phyloP scores from a whole-genome alignment of 2,113 vertebrate species.

The Spizaetus ornatus region DNA sequence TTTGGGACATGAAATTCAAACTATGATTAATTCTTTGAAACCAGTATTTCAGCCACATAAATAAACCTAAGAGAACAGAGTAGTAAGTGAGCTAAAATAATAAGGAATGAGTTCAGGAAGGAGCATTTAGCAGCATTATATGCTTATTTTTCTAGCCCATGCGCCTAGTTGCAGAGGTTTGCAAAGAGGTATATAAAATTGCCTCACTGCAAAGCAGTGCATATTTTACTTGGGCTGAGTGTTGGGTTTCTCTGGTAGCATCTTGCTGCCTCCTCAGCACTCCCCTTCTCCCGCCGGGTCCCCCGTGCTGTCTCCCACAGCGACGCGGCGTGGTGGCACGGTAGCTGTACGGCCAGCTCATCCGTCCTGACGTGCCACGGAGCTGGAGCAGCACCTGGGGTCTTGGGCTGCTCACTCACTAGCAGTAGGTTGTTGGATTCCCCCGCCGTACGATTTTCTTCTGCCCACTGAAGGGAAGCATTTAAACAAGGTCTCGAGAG shows the following conservation, averaged over 20 bases:
- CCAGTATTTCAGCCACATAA: neutral
- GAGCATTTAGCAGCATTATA: neutral
- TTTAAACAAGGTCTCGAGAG: neutral
- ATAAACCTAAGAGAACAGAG: neutral
- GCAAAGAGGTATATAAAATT: neutral
- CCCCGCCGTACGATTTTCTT: neutral
- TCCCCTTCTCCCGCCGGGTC: neutral
- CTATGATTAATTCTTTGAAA: neutral
- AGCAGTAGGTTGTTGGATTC: neutral
- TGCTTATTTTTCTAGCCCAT: neutral
- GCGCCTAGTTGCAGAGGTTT: neutral
- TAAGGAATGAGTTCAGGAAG: neutral
- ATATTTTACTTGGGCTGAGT: neutral
- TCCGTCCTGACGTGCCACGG: neutral
- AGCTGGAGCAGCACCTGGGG: neutral
- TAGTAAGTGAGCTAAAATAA: neutral
- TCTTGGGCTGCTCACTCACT: neutral
- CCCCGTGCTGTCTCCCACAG: neutral
- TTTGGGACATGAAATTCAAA: neutral
- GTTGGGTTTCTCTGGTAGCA: neutral
- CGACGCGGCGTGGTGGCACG: rapidly evolving
- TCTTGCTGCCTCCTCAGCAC: neutral
- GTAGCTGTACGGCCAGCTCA: neutral
- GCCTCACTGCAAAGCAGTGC: neutral
- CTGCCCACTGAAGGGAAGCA: neutral